These are phyloP conservation scores for Colletes latitarsis DNA, from an alignment of 1,140 invertebrate genomes.

Conservation along the genomic window DNA sequence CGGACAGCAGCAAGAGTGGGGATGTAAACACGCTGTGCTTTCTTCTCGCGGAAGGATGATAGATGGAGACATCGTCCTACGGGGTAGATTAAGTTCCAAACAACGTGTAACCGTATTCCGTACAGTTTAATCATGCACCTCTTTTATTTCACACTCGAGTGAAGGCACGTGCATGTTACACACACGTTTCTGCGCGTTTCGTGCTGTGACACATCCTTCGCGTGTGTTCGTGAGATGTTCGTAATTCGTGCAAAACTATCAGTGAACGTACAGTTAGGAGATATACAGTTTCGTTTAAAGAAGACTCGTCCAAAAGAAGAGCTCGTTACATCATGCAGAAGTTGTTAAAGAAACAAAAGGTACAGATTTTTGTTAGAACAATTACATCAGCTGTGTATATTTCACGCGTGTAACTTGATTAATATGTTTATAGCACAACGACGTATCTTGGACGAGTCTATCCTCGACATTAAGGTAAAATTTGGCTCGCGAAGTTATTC, in stretches of 20 bases:
- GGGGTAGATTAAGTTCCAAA: constrained; percentile 69
- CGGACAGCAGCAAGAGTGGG: too few species aligned
- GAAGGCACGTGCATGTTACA: constrained; percentile 55
- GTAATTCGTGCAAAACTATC: constrained; percentile 27
- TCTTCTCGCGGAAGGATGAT: too few species aligned
- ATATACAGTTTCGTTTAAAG: background rate
- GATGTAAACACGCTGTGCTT: too few species aligned
- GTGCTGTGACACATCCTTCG: constrained; percentile 36
- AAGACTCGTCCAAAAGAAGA: background rate
- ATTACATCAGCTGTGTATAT: too few species aligned
- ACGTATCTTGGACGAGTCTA: background rate
- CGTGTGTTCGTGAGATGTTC: background rate
- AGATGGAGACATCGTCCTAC: constrained; percentile 10
- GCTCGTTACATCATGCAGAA: background rate
- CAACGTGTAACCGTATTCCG: constrained; percentile 62
- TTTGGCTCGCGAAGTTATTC: background rate
- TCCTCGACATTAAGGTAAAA: background rate
- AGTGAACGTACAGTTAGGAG: background rate
- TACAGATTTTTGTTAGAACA: too few species aligned
- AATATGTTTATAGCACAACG: too few species aligned
- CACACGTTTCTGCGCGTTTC: constrained; percentile 5
- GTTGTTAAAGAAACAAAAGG: background rate
- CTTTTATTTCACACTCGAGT: constrained; percentile 49
- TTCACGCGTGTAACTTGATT: too few species aligned
- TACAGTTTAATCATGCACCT: constrained; percentile 59